Conservation (phyloP, 2,888 invertebrate genomes). For the Chelonus formosanus region DNA sequence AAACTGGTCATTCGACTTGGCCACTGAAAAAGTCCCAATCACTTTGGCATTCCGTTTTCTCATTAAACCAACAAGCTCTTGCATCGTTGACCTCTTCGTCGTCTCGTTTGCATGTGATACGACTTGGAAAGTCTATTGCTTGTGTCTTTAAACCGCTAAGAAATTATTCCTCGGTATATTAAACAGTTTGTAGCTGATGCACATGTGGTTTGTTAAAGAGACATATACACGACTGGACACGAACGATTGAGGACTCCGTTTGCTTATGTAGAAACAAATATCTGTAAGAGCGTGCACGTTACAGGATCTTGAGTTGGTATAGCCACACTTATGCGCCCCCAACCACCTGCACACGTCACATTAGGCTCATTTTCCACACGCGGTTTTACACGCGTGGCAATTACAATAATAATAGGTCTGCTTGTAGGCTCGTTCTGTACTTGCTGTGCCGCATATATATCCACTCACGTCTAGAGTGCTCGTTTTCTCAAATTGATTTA, state of each 20-base stretch:
- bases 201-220: too few species aligned
- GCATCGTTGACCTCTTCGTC: too few species aligned
- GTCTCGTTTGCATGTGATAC: too few species aligned
- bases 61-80: slow-evolving; percentile 60
- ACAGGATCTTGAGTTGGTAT: slow-evolving; percentile 3
- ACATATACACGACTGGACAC: too few species aligned
- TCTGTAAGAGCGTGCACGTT: not conserved
- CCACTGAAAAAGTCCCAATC: slow-evolving; percentile 32
- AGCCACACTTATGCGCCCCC: slow-evolving; percentile 27
- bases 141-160: too few species aligned
- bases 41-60: slow-evolving; percentile 64
- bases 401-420: slow-evolving; percentile 64
- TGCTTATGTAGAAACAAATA: too few species aligned
- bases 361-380: slow-evolving; percentile 63
- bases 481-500: slow-evolving; percentile 63
- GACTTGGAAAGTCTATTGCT: too few species aligned
- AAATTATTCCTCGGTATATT: too few species aligned
- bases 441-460: slow-evolving; percentile 31
- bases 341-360: slow-evolving; percentile 59
- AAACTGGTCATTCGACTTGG: slow-evolving; percentile 21
- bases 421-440: slow-evolving; percentile 46
- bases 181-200: too few species aligned
- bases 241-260: too few species aligned
- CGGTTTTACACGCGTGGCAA: slow-evolving; percentile 61
- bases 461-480: slow-evolving; percentile 33